Conservation (phyloP, 2,797 vertebrate genomes). For the Emydoidea blandingii region DNA sequence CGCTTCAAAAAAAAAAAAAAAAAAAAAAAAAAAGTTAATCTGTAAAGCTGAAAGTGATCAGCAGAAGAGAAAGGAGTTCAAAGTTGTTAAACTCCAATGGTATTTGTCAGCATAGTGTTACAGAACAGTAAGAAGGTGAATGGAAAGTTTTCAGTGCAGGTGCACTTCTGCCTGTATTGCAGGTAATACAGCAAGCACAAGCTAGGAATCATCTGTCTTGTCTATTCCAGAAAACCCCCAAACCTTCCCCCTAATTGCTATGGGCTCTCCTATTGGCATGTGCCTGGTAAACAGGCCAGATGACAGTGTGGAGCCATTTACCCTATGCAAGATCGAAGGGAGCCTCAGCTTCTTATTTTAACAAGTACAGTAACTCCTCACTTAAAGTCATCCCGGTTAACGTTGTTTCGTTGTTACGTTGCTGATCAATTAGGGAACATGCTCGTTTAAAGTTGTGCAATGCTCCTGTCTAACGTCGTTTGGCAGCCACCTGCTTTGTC, state of each 20-base stretch:
- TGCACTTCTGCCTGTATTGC: background rate
- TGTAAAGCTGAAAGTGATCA: background rate
- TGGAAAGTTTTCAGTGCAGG: background rate
- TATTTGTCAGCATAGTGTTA: background rate
- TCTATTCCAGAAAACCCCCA: background rate
- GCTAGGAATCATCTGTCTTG: background rate
- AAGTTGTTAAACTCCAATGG: background rate
- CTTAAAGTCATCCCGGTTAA: too few relatives aligned
- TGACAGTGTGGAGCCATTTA: background rate
- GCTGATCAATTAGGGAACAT: too few relatives aligned
- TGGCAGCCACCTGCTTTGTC: too few relatives aligned
- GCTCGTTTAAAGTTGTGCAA: too few relatives aligned
- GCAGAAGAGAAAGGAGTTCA: background rate
- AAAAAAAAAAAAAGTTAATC: background rate
- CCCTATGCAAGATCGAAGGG: background rate
- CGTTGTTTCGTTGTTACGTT: too few relatives aligned
- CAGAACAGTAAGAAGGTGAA: background rate
- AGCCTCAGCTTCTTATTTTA: background rate
- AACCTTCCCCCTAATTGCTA: background rate
- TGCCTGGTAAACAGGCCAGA: background rate
- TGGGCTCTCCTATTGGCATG: background rate
- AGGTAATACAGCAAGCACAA: background rate
- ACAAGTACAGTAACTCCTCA: too few relatives aligned
- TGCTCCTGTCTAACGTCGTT: too few relatives aligned
- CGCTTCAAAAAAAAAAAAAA: background rate